Evolutionary conservation across 2,888 invertebrate genomes (phyloP), one percentile per base, ranked within the genome.

Genomic region (Brachypterus glaber): DNA sequence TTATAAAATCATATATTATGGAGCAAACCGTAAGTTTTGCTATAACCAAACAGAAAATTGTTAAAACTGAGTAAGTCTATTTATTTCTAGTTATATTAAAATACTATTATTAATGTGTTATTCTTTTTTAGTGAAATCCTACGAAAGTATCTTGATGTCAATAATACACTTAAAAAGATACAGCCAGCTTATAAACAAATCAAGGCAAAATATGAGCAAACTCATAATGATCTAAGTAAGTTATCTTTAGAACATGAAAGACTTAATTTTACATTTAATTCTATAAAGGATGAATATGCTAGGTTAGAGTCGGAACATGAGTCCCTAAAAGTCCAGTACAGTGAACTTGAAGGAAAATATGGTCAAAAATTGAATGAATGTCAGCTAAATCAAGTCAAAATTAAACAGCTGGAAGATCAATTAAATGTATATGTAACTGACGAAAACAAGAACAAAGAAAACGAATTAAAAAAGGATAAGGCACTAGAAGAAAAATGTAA

Each of bases 11-110:
- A n/a, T n/a, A n/a, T n/a, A n/a, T n/a, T n/a, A n/a, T n/a, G n/a
- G n/a, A n/a, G n/a, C n/a, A n/a, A n/a, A n/a, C n/a, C n/a, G 44
- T 40, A 9, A 27, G 49, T 42, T 53, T 52, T 43, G 33, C 44
- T 21, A 17, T 50, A 29, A 43, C 52, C 30, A 57, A 55, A 35
- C 47, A 52, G 33, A 55, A 55, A 45, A 53, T 55, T 12, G 54
- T 57, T 21, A 54, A 54, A 47, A 54, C 55, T 4, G 50, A 55
- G 55, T 57, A 53, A 57, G 53, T 51, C n/a, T n/a, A n/a, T 33
- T 35, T 18, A 17, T 2, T 30, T 34, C 32, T 33, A 26, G 35
- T 39, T 29, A 17, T 30, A 24, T 30, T 39, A 5, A 21, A 29
- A 4, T 8, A 25, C 3, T 25, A 2, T 13, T 3, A 17, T 35